Percentiles rank a stretch among this genome's conserved stretches.
Conservation (phyloP, 1,140 invertebrate species). For the Paraescarpia echinospica region DNA sequence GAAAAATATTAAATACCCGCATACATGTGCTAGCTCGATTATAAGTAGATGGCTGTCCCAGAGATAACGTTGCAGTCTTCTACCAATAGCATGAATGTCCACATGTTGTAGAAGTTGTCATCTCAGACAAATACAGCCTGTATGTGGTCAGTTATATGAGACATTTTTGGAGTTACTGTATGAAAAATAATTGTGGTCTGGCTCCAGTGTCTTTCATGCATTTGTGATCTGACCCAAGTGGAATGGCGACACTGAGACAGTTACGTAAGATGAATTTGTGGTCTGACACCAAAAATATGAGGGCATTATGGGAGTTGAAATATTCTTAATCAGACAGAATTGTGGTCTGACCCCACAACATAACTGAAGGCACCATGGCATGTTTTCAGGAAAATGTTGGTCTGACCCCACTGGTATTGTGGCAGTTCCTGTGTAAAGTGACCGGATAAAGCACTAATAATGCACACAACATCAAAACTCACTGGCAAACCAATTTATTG, state of each 20-base stretch:
- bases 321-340: background rate
- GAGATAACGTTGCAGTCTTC: no score
- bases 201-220: no score
- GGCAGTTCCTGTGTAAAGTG: background rate
- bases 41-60: no score
- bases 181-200: background rate
- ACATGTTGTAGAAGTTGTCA: background rate
- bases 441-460: background rate
- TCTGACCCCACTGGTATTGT: background rate
- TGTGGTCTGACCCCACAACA: background rate
- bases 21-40: no score
- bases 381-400: background rate
- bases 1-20: no score
- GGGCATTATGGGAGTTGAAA: no score
- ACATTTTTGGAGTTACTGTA: background rate
- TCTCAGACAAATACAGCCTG: background rate
- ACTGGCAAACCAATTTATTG: background rate
- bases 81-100: background rate
- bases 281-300: background rate
- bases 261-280: background rate
- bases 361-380: background rate
- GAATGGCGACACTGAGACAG: background rate
- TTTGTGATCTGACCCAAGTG: no score
- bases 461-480: background rate
- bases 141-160: background rate